These are phyloP conservation scores for Corythoichthys intestinalis DNA, from an alignment of 2,113 vertebrate genomes.

Conservation along the genomic window DNA sequence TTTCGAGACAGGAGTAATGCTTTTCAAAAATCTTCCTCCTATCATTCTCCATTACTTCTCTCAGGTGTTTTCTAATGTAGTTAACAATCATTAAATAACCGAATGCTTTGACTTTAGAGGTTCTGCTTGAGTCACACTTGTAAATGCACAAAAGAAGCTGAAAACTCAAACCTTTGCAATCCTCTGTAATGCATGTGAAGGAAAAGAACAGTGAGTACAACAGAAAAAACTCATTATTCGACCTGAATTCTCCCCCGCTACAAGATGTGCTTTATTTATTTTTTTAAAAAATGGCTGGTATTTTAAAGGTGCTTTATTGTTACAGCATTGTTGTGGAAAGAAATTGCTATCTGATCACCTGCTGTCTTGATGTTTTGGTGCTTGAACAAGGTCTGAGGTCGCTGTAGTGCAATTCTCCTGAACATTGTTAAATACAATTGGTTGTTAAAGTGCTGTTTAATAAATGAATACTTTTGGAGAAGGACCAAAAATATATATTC, in stretches of 20 bases:
- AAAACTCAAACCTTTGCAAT: conserved; percentile 35
- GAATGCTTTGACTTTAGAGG: neutral
- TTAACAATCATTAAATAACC: neutral
- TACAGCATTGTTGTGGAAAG: conserved; percentile 28
- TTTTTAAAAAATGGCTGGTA: conserved; percentile 27
- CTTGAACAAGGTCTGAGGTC: conserved; percentile 79
- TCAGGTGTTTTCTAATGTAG: neutral
- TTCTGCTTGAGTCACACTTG: neutral
- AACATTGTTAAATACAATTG: conserved; percentile 32
- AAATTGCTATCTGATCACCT: conserved; percentile 72
- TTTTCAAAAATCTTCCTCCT: neutral
- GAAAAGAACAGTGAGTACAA: conserved; percentile 34
- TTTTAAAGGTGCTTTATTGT: conserved; percentile 28
- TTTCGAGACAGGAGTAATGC: neutral
- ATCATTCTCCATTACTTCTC: neutral
- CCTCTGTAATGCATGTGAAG: conserved; percentile 60
- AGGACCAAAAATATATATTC: neutral
- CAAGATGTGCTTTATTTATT: too few species aligned
- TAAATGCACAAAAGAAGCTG: neutral
- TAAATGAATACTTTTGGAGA: neutral
- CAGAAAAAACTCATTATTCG: neutral
- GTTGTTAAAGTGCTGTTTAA: neutral
- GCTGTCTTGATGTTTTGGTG: conserved; percentile 73
- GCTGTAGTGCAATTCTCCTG: conserved; percentile 86
- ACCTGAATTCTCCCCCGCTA: too few species aligned